Percentiles rank a stretch among this genome's conserved stretches.
Conservation (phyloP, 2,888 invertebrate genomes). For the Autographa pulchrina region DNA sequence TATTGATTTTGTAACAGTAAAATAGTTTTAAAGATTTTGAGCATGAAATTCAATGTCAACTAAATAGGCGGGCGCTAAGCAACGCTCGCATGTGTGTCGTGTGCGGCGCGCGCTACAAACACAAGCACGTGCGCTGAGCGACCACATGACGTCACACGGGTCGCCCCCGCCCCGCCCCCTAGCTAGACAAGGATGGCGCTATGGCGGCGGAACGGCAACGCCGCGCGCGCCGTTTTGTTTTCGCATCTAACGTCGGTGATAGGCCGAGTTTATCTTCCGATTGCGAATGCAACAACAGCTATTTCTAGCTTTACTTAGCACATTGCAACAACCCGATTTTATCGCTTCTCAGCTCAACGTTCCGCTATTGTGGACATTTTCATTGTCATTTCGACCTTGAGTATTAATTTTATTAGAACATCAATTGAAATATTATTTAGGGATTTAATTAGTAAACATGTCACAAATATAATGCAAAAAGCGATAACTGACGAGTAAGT, state of each 20-base stretch:
- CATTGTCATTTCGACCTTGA: conserved; percentile 78
- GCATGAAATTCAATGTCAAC: conserved; percentile 74
- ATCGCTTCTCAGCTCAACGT: conserved; percentile 67
- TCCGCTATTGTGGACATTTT: conserved; percentile 70
- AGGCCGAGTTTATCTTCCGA: conserved; percentile 86
- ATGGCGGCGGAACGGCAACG: conserved; percentile 77
- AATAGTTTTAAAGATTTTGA: conserved; percentile 43
- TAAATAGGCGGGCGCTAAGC: conserved; percentile 69
- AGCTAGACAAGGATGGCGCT: conserved; percentile 71
- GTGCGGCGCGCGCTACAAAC: conserved; percentile 83
- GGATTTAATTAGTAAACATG: conserved; percentile 15
- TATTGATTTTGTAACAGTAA: neutral
- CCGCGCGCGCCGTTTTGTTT: conserved; percentile 84
- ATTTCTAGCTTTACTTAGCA: conserved; percentile 77
- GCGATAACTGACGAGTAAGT: conserved; percentile 22
- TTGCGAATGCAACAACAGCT: conserved; percentile 85
- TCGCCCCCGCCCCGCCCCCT: conserved; percentile 80
- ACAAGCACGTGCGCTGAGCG: conserved; percentile 86
- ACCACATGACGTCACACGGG: conserved; percentile 81
- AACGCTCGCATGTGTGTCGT: conserved; percentile 80
- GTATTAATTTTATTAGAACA: conserved; percentile 54
- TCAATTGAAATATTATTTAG: conserved; percentile 40
- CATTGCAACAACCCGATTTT: conserved; percentile 74
- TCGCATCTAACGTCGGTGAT: conserved; percentile 82
- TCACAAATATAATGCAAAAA: conserved; percentile 44